Conservation (phyloP, 2,113 vertebrate genomes). For the Phasianus colchicus region DNA sequence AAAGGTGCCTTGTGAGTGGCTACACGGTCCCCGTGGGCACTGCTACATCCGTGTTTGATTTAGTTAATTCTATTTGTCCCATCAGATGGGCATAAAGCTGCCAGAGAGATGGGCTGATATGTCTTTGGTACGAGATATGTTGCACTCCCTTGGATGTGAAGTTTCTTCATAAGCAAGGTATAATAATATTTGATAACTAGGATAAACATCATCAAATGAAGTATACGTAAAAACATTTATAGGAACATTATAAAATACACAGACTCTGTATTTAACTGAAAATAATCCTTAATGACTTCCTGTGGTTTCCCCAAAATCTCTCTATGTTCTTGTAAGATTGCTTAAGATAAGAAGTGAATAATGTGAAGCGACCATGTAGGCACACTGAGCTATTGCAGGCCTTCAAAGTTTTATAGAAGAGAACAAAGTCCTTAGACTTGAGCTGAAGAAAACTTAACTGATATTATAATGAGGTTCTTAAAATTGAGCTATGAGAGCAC, state of each 20-base stretch:
- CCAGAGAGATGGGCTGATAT: neutral
- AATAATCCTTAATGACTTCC: neutral
- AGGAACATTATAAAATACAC: neutral
- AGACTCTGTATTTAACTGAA: neutral
- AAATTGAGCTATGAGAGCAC: neutral
- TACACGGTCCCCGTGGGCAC: neutral
- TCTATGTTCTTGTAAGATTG: neutral
- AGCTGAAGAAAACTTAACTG: neutral
- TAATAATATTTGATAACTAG: neutral
- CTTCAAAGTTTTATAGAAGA: neutral
- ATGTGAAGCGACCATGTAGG: neutral
- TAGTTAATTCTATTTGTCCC: neutral
- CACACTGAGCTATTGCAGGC: neutral
- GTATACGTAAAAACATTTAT: neutral
- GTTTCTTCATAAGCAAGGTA: neutral
- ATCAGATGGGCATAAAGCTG: neutral
- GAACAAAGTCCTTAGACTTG: neutral
- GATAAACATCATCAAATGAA: neutral
- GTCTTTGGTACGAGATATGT: neutral
- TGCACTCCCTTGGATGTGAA: neutral
- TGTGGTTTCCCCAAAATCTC: neutral
- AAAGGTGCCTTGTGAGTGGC: neutral
- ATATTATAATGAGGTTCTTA: neutral
- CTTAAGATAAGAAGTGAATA: neutral
- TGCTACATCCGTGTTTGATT: neutral